Base-by-base conservation (phyloP, 1,140 invertebrate species). In the Apis mellifera region DNA sequence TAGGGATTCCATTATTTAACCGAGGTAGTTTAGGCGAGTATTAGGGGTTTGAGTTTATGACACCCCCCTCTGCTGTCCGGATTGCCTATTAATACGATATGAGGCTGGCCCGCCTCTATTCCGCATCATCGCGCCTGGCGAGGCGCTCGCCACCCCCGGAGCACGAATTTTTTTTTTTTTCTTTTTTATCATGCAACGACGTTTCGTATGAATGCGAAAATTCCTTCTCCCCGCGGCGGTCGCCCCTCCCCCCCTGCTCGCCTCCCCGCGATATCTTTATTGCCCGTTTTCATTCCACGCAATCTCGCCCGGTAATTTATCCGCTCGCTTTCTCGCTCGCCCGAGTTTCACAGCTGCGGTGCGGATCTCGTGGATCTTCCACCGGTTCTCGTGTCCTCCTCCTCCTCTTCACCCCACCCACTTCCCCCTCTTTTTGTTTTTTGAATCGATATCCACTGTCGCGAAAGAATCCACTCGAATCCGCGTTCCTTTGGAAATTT, bases 41-140 rank as follows among this genome's bases (percentile, higher is more conserved):
- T 94, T 94, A 94, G 93, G 93, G 93, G 93, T 93, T 94, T 92
- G 92, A 93, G 93, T 94, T 94, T 94, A 94, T 94, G 93, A 94
- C 93, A 94, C 93, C 92, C 32, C 32, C 93, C 93, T 94, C 92
- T 90, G 91, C 91, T 92, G 92, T 90, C 91, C 92, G 93, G 93
- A 94, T 94, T 94, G 93, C 93, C 93, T 94, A 94, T 94, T 94
- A 94, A 94, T 94, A 94, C 93, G 93, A 94, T 94, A 94, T 94
- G 93, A 94, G 93, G 91, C 92, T 90, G 86, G 87, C 84, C 74
- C 70, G 82, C 86, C 72, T 82, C 82, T 86, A 85, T 89, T 85
- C 32, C 84, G 86, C 87, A 85, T 86, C 85, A 79, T 87, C 86
- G 55, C 86, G 74, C 66, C 84, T 60, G 65, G 23, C 86, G 72